phyloP scores from a whole-genome alignment of 2,888 invertebrate genomes.

The Heteromyza rotundicornis region DNA sequence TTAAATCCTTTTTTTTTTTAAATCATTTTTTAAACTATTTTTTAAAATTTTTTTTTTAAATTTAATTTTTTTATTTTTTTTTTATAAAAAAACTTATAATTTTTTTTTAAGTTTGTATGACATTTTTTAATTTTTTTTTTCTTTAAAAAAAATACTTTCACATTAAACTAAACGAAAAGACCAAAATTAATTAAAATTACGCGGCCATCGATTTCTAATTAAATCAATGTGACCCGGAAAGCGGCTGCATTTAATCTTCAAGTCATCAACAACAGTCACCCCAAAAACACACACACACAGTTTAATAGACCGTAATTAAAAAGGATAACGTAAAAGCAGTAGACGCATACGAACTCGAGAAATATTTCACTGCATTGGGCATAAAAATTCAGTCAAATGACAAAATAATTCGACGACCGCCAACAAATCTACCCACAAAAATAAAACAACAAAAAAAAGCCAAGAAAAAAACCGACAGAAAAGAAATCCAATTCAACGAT shows the following conservation, averaged over 20 bases:
- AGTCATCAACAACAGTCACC: conserved; percentile 35
- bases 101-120: too few relatives aligned
- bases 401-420: conserved; percentile 18
- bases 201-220: conserved; percentile 47
- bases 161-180: too few relatives aligned
- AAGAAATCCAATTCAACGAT: neutral
- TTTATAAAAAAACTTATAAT: too few relatives aligned
- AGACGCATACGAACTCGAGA: conserved; percentile 7
- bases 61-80: too few relatives aligned
- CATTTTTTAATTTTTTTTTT: too few relatives aligned
- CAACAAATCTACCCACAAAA: neutral
- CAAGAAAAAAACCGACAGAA: neutral
- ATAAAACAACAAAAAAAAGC: too few relatives aligned
- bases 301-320: conserved; percentile 32
- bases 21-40: too few relatives aligned
- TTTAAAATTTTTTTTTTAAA: too few relatives aligned
- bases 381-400: conserved; percentile 20
- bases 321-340: conserved; percentile 22
- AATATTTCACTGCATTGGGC: conserved; percentile 10
- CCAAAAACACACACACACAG: too few relatives aligned
- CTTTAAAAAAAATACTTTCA: too few relatives aligned
- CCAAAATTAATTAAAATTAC: conserved; percentile 1
- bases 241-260: conserved; percentile 38
- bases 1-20: too few relatives aligned
- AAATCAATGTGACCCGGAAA: conserved; percentile 24